Base-by-base conservation (phyloP, 2,888 invertebrate genomes). In the Liodrosophila aerea region DNA sequence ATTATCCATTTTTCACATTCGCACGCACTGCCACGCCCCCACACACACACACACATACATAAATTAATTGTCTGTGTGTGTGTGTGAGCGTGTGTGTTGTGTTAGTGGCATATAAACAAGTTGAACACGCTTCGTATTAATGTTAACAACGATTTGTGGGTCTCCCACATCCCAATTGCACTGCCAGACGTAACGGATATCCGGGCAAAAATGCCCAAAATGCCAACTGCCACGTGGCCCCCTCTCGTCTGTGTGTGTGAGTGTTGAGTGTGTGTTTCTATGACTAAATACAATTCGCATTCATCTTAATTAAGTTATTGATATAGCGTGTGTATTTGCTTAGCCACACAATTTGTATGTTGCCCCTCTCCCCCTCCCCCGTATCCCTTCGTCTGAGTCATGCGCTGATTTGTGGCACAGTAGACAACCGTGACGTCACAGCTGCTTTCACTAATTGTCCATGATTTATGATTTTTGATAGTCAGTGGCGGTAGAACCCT, bases 301-400 rank as follows among this genome's bases (percentile, higher is more conserved):
- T 87, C 77, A 77, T 87, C 87, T 87, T 85, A 86, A 85, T 85
- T 87, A 84, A 80, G 81, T 86, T 87, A 87, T 85, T 86, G 87
- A 84, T 84, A 87, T 81, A 64, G 68, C 69, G 41, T 82, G 64
- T 46, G 67, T 67, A 59, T 71, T 65, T 65, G 68, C 53, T 70
- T 40, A 56, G 41, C 40, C 41, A 22, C 41, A 22, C 40, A 44
- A 52, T 44, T 56, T 59, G 34, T 57, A 49, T 34, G 18, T 22
- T 49, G 11, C 27, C 31, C 16, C 18, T 31, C 9, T 16, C 16
- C 15, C 16, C 12, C 16, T 30, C 2, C 15, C 40, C 41, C 31
- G 3, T 22, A 5, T 5, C 22, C 22, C 34, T 43, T 34, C 51
- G 46, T 13, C 50, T 57, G 45, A 69, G 49, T 60, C 60, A 69